Base-by-base conservation (phyloP, 2,113 vertebrate species). In the Paradisaea rubra region DNA sequence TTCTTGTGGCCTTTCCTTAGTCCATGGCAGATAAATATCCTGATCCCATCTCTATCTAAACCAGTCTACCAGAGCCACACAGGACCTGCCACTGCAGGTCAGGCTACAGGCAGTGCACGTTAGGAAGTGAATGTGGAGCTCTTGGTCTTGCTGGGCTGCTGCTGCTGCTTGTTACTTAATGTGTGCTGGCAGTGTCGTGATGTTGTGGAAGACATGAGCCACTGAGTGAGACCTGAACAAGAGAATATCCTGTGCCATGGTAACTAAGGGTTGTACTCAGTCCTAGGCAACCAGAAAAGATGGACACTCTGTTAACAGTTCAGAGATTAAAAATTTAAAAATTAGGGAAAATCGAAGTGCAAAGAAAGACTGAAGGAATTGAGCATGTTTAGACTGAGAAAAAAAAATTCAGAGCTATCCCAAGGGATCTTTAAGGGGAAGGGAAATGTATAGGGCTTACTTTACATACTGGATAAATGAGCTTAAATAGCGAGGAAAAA, bases 91-190 rank as follows among this genome's bases (percentile, higher is more conserved):
- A 33, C 33, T 87, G 25, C 66, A 41, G 52, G 12, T 45, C 79
- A 88, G 39, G 39, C 27, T 3, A 0, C 11, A 23, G 22, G 54
- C 49, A 10, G 15, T 9, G n/a, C 27, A 3, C 10, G 5, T 31
- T n/a, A 42, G 69, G n/a, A 71, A 21, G 13, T 15, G 27, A 61
- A 19, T 4, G 1, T 1, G 6, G 41, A 45, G 37, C 28, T 72
- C 47, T 47, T 61, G 30, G 20, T 52, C 47, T 76, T 47, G 24
- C 49, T 68, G 42, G 59, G 31, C 37, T 78, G 37, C 42, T 41
- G 33, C 42, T 41, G 42, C 33, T 68, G 52, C 37, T 42, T 25
- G 7, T n/a, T 66, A 23, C 11, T 72, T 39, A 14, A 18, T 31
- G 24, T 65, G 56, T 47, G 24, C 37, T 60, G 71, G 24, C 50